A percentile compares a stretch with the other conserved stretches of the same genome.
Conservation (phyloP, 2,888 invertebrate genomes). For the Cantharis rufa region DNA sequence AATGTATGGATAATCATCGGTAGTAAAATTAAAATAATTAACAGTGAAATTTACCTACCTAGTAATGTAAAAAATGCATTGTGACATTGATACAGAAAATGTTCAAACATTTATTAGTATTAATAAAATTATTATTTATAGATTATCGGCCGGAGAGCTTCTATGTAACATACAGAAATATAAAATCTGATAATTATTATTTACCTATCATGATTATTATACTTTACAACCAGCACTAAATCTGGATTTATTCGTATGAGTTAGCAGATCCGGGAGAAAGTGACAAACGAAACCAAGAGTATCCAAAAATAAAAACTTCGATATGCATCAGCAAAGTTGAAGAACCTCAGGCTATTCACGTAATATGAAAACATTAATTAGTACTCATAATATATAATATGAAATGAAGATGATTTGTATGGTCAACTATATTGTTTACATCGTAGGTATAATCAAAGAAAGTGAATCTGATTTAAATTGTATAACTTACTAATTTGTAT, state of each 20-base stretch:
- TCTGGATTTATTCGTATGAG: neutral
- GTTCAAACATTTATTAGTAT: too few relatives aligned
- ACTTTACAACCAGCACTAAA: neutral
- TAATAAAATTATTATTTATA: too few relatives aligned
- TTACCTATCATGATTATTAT: neutral
- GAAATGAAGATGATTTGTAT: constrained; percentile 8
- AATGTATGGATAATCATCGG: neutral
- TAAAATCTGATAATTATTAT: neutral
- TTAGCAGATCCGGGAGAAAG: constrained; percentile 24
- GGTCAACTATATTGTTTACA: constrained; percentile 2
- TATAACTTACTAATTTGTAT: neutral
- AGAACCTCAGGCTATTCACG: constrained; percentile 14
- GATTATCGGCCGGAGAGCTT: neutral
- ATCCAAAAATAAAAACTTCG: constrained; percentile 7
- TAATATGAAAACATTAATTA: constrained; percentile 16
- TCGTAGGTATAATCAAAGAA: constrained; percentile 3
- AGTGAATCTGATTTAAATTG: constrained; percentile 11
- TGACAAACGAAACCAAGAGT: constrained; percentile 23
- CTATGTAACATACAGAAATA: neutral
- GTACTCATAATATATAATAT: neutral
- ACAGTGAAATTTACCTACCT: too few relatives aligned
- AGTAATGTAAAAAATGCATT: too few relatives aligned
- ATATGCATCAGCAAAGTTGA: constrained; percentile 10
- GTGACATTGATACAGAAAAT: too few relatives aligned
- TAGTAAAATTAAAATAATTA: neutral